Evolutionary conservation across 2,888 invertebrate species (phyloP), one percentile per base, ranked within the genome.

Genomic region (Agrilus cyanescens): DNA sequence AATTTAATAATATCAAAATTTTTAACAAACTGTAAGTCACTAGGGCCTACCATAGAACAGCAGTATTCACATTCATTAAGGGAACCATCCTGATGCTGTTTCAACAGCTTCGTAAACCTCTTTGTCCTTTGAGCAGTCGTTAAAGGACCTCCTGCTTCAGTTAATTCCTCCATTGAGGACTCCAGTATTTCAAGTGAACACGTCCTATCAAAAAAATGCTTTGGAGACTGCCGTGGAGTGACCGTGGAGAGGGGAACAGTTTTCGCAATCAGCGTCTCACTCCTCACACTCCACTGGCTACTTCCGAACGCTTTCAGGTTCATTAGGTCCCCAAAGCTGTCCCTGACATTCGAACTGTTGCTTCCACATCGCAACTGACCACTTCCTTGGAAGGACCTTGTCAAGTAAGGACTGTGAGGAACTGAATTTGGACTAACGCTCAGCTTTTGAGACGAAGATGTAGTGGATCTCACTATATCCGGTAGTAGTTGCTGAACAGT

Each of bases 301-400:
- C 80, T 80, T 46, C 82, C 82, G 57, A 80, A 83, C 59, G 76
- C 78, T 55, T 78, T 77, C 55, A 75, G 63, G 62, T 85, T 85
- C 85, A 85, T 85, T 54, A 85, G 66, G 61, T 86, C 85, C 3
- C 85, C 85, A 37, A 85, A 82, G 53, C 82, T 82, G 13, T 79
- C 80, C 14, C 72, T 69, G 15, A 50, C 50, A 38, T 43, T 45
- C 16, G 59, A 55, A 41, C 58, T 60, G 13, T 70, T 55, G 25
- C 36, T 25, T 2, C 25, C 25, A 25, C 25, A 25, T 10, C 25
- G 25, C 2, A 25, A 4, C 10, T 25, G 48, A 67, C 64, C 18
- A 66, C 59, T 56, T 41, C 58, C 59, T 16, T 71, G 55, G 47
- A 67, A 64, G 14, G 68, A 70, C 32, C 73, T 60, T 4, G 71